Conservation (phyloP, 1,140 invertebrate species). For the Drosophila arawakana region DNA sequence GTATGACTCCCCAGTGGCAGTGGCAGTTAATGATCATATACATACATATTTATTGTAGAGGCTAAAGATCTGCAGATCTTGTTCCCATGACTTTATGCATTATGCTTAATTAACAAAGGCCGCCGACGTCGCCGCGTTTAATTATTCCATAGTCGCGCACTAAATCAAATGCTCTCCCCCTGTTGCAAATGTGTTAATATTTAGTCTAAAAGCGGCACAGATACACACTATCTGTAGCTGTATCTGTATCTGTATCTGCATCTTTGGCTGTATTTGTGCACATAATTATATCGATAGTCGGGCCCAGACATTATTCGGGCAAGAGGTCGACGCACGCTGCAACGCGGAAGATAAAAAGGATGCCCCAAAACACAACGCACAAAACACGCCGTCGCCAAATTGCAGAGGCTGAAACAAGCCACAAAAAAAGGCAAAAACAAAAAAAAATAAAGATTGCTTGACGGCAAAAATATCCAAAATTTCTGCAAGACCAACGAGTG, state of each 20-base stretch:
- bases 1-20: not conserved
- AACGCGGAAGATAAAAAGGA: conserved; percentile 82
- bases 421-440: conserved; percentile 39
- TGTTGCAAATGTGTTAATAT: conserved; percentile 69
- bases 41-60: not conserved
- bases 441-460: conserved; percentile 46
- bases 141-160: conserved; percentile 56
- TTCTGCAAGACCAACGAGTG: conserved; percentile 56
- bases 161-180: conserved; percentile 66
- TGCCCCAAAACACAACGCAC: conserved; percentile 63
- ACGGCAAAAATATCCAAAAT: conserved; percentile 76
- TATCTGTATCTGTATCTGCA: conserved; percentile 9
- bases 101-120: conserved; percentile 80
- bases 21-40: conserved; percentile 41
- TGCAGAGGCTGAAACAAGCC: conserved; percentile 60
- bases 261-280: not conserved
- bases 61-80: conserved; percentile 52
- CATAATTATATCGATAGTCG: conserved; percentile 63
- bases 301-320: conserved; percentile 6
- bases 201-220: conserved; percentile 37
- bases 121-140: conserved; percentile 67
- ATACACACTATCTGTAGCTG: conserved; percentile 2
- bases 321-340: conserved; percentile 63
- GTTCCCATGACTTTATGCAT: conserved; percentile 76
- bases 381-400: conserved; percentile 67